Evolutionary conservation across 2,888 invertebrate species (phyloP).

Genomic region (Atherix ibis): DNA sequence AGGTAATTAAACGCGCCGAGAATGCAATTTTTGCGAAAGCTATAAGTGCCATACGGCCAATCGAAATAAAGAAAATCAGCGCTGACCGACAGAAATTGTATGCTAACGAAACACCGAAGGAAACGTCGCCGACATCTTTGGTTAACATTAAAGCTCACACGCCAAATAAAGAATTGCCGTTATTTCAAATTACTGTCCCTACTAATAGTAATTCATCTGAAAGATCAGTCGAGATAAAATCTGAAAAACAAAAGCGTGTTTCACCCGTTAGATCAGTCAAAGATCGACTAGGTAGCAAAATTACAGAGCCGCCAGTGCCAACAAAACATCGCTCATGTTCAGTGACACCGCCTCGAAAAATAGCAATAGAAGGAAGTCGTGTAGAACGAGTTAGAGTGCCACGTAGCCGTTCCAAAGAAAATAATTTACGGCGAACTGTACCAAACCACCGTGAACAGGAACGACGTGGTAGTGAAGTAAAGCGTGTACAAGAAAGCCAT

Average conservation of each 20-base stretch:
- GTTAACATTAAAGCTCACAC: conserved; percentile 14
- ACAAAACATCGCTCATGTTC: conserved; percentile 16
- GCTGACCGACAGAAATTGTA: conserved; percentile 49
- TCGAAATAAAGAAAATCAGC: conserved; percentile 59
- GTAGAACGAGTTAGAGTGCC: conserved; percentile 5
- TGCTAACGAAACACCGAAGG: conserved; percentile 32
- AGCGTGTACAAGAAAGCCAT: conserved; percentile 10
- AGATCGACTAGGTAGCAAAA: conserved; percentile 53
- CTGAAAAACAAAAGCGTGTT: conserved; percentile 34
- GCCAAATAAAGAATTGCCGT: conserved; percentile 12
- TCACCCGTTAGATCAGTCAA: conserved; percentile 53
- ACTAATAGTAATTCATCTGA: conserved; percentile 30
- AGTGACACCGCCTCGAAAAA: conserved; percentile 11
- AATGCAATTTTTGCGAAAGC: conserved; percentile 84
- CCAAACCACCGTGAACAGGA: conserved; percentile 3
- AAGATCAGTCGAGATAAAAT: conserved; percentile 34
- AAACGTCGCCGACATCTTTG: conserved; percentile 14
- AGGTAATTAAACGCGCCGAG: conserved; percentile 79
- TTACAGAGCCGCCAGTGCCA: conserved; percentile 4
- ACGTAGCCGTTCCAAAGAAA: conserved; percentile 8
- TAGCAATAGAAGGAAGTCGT: conserved; percentile 8
- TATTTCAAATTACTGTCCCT: conserved; percentile 40
- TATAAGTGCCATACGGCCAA: conserved; percentile 61
- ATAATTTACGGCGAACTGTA: conserved; percentile 2
- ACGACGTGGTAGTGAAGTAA: conserved; percentile 7